Evolutionary conservation across 2,888 invertebrate species (phyloP), one percentile per base, ranked within the genome.

Genomic region (Pseudococcus viburni): DNA sequence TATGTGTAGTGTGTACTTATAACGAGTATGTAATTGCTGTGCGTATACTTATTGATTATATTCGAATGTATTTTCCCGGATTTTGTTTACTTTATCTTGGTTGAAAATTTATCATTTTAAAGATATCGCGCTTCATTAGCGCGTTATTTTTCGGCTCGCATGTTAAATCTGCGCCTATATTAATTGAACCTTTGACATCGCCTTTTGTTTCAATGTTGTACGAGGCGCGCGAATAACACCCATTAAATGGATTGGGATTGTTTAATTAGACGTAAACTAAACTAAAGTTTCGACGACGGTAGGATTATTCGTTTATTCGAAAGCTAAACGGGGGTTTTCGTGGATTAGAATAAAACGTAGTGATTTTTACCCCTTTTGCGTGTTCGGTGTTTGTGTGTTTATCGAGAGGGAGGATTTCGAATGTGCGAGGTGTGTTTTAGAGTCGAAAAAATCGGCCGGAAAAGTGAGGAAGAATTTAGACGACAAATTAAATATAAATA

Each of bases 111-210:
- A 64, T 64, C 6, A 22, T 64, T 64, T 64, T 64, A 15, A 17
- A 59, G 59, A 59, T 64, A 64, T 64, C 64, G 64, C 11, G 19
- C 64, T 19, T 64, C 64, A 64, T 64, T 64, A 64, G 64, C 64
- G 17, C 51, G 64, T 59, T 59, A 59, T 59, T 59, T 59, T 59
- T 59, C 59, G 59, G 46, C 46, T 8, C 5, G 64, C 64, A 22
- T 64, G 64, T 64, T 64, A 22, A 64, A 64, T 64, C 19, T 64
- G 64, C 5, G 64, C 64, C 64, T 64, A 64, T 64, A 64, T 22
- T 22, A 64, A 64, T 19, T 64, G 64, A 64, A 64, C 64, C 19
- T 64, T 64, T 64, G 64, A 64, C 64, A 64, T 51, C 51, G 15
- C 64, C 22, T 64, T 64, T 64, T 64, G 22, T 64, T 64, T 64